Percentiles rank a stretch among this genome's conserved stretches.
Conservation (phyloP, 2,113 vertebrate species). For the Enhydra lutris region DNA sequence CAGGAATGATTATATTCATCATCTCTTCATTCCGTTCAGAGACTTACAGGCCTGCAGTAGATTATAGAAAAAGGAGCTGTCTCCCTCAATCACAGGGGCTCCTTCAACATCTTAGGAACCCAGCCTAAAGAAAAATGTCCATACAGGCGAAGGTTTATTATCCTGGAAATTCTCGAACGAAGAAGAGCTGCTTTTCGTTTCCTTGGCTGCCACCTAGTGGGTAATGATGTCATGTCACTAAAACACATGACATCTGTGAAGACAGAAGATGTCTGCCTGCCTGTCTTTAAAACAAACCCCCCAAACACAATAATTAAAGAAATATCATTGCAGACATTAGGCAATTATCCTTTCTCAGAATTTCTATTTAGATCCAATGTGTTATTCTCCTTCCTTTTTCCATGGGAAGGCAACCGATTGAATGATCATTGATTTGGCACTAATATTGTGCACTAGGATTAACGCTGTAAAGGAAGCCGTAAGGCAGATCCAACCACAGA, state of each 20-base stretch:
- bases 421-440: not conserved
- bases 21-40: not conserved
- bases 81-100: not conserved
- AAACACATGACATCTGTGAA: not conserved
- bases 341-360: not conserved
- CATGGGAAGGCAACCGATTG: not conserved
- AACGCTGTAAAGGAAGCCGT: not conserved
- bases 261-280: too few species aligned
- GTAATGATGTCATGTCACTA: not conserved
- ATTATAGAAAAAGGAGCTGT: not conserved
- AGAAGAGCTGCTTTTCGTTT: slow-evolving; percentile 53
- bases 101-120: not conserved
- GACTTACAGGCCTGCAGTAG: not conserved
- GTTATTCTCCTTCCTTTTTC: not conserved
- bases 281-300: not conserved
- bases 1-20: not conserved
- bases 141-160: not conserved
- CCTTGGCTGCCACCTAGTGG: slow-evolving; percentile 81
- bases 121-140: not conserved
- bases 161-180: not conserved
- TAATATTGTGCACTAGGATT: not conserved
- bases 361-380: not conserved
- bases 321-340: not conserved
- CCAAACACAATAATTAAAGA: not conserved
- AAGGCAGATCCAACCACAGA: not conserved